Percentiles rank a stretch among this genome's conserved stretches.
Evolutionary conservation across 2,888 invertebrate genomes (phyloP).

Genomic region (Tiphia femorata): DNA sequence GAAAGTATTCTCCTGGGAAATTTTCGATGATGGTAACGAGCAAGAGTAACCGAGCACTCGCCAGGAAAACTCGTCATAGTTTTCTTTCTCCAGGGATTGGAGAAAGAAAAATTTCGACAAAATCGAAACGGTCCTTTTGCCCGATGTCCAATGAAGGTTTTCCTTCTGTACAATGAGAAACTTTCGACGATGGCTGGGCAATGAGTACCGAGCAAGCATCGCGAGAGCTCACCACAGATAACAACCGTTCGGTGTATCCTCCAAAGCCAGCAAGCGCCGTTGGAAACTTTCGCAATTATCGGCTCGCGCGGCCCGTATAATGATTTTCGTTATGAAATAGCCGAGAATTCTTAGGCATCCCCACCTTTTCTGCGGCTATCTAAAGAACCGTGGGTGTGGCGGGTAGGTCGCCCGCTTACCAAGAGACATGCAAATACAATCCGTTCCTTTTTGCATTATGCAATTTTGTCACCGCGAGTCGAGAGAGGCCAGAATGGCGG

Average conservation of each 20-base stretch:
- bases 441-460: conserved; percentile 21
- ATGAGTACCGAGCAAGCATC: not conserved
- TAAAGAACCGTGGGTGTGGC: conserved; percentile 22
- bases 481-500: too few species aligned
- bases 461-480: too few species aligned
- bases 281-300: conserved; percentile 17
- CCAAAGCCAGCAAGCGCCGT: not conserved
- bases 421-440: conserved; percentile 2
- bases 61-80: too few species aligned
- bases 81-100: too few species aligned
- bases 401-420: not conserved
- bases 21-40: too few species aligned
- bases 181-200: not conserved
- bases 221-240: too few species aligned
- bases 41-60: too few species aligned
- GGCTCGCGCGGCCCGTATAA: conserved; percentile 3
- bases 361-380: conserved; percentile 14
- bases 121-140: too few species aligned
- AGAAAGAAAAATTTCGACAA: too few species aligned
- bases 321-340: conserved; percentile 17
- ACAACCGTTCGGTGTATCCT: too few species aligned
- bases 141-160: not conserved
- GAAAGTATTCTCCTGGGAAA: too few species aligned
- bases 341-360: conserved; percentile 5
- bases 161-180: not conserved